Evolutionary conservation across 1,140 invertebrate species (phyloP).

Genomic region (Trissolcus basalis): DNA sequence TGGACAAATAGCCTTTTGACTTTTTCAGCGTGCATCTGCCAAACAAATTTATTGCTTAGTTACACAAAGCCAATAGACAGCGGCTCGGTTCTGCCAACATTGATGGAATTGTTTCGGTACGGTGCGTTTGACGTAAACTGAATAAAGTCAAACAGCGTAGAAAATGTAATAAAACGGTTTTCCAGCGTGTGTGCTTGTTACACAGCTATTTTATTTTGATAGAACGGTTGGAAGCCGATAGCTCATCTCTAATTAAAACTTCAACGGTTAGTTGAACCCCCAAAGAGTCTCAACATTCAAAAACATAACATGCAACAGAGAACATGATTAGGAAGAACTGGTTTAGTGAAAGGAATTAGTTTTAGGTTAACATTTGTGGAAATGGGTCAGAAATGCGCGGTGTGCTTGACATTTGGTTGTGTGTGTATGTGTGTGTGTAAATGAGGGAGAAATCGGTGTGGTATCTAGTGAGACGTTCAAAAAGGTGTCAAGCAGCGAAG

Average conservation of each 20-base stretch:
- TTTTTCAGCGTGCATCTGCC: constrained; percentile 7
- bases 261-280: constrained; percentile 4
- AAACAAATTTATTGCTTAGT: constrained; percentile 46
- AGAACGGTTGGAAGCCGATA: constrained; percentile 14
- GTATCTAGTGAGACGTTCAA: constrained; percentile 4
- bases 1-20: constrained; percentile 8
- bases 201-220: constrained; percentile 27
- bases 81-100: constrained; percentile 16
- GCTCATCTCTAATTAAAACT: constrained; percentile 52
- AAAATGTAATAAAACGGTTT: constrained; percentile 51
- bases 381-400: no score
- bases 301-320: no score
- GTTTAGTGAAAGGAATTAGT: no score
- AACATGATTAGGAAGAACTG: no score
- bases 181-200: constrained; percentile 22
- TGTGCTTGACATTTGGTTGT: constrained; percentile 9
- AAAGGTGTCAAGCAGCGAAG: constrained; percentile 37
- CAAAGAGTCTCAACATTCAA: no score
- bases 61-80: constrained; percentile 42
- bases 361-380: no score
- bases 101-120: constrained; percentile 37
- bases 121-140: constrained; percentile 37
- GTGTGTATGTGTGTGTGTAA: not conserved
- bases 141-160: constrained; percentile 46
- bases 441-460: not conserved